Conservation (phyloP, 2,113 vertebrate genomes). For the Catharus bicknelli region DNA sequence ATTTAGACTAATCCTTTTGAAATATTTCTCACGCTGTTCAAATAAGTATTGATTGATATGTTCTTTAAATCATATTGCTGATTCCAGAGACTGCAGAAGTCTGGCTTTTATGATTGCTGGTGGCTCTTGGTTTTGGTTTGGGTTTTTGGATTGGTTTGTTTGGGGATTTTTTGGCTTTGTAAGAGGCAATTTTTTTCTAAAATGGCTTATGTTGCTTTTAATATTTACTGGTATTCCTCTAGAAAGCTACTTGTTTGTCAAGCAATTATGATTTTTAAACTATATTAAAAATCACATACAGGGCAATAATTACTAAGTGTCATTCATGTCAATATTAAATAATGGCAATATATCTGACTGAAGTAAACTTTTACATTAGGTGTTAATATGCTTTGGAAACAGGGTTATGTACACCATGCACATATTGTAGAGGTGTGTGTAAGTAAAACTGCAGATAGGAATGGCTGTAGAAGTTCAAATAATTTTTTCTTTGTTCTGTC, state of each 20-base stretch:
- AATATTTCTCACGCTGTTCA: background rate
- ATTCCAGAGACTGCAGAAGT: background rate
- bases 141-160: background rate
- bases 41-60: background rate
- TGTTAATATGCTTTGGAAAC: background rate
- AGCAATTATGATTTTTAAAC: background rate
- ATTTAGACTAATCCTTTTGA: background rate
- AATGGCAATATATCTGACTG: background rate
- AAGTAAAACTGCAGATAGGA: background rate
- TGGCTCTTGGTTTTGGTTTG: background rate
- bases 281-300: background rate
- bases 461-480: background rate
- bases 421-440: fast-evolving
- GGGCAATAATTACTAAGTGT: background rate
- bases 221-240: background rate
- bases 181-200: background rate
- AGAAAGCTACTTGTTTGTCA: background rate
- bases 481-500: background rate
- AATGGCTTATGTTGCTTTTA: background rate
- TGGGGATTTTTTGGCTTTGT: background rate
- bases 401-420: background rate
- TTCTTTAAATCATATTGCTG: background rate
- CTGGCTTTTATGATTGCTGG: background rate
- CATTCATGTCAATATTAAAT: background rate
- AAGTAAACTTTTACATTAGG: background rate